Evolutionary conservation across 2,888 invertebrate species (phyloP).

Genomic region (Minunthozetes semirufus): DNA sequence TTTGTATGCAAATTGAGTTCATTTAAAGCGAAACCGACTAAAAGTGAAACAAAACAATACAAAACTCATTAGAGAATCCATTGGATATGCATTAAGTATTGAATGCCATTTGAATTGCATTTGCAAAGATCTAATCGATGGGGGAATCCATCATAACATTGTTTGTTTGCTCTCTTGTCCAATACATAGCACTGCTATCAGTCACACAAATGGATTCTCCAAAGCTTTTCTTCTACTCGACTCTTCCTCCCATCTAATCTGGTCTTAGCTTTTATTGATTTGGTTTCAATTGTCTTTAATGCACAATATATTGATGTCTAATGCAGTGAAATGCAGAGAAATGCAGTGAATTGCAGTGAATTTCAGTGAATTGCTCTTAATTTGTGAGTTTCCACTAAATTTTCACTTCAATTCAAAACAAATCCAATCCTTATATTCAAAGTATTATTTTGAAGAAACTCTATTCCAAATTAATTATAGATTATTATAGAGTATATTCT

Average conservation of each 20-base stretch:
- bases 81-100: neutral
- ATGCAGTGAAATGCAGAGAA: neutral
- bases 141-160: conserved; percentile 12
- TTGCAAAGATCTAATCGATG: conserved; percentile 6
- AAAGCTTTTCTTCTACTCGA: neutral
- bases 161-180: conserved; percentile 19
- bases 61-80: neutral
- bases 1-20: conserved; percentile 17
- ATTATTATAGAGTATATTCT: neutral
- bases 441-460: neutral
- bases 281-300: conserved; percentile 11
- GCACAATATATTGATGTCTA: conserved; percentile 4
- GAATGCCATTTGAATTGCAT: neutral
- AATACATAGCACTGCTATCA: conserved; percentile 12
- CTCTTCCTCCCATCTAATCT: neutral
- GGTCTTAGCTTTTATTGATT: conserved; percentile 1
- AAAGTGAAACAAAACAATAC: neutral
- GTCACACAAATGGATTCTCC: conserved; percentile 12
- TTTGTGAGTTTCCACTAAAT: too few relatives aligned
- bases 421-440: neutral
- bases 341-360: neutral
- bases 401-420: neutral
- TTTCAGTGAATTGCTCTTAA: too few relatives aligned
- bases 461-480: neutral
- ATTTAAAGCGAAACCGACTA: neutral